Percentiles rank a stretch among this genome's conserved stretches.
These are phyloP conservation scores for Channa argus DNA, from an alignment of 2,113 vertebrate species.

Conservation along the genomic window DNA sequence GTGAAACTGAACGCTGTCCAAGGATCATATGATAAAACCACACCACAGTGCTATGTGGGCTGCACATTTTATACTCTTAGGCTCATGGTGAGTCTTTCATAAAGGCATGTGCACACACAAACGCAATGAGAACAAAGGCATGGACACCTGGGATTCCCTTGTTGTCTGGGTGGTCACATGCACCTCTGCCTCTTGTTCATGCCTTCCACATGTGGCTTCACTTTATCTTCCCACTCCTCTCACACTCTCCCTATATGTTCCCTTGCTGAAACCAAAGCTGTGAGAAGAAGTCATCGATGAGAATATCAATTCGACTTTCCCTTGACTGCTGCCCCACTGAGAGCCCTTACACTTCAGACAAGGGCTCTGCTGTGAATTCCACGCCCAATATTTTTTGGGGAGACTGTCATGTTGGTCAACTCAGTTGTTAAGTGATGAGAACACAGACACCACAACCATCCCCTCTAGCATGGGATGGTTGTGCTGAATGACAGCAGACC, in stretches of 20 bases:
- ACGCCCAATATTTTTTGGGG: not conserved
- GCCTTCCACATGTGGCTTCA: slow-evolving; percentile 81
- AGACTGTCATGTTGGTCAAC: slow-evolving; percentile 19
- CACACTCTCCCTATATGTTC: slow-evolving; percentile 22
- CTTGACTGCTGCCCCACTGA: slow-evolving; percentile 5
- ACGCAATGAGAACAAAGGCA: slow-evolving; percentile 72
- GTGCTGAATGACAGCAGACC: slow-evolving; percentile 19
- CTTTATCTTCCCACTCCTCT: slow-evolving; percentile 70
- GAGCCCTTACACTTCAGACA: slow-evolving; percentile 6
- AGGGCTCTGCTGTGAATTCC: not conserved
- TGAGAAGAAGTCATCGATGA: slow-evolving; percentile 52
- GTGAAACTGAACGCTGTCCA: not conserved
- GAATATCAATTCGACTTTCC: slow-evolving; percentile 11
- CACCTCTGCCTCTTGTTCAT: slow-evolving; percentile 69
- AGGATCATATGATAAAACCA: not conserved
- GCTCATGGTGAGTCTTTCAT: slow-evolving; percentile 28
- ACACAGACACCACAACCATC: slow-evolving; percentile 2
- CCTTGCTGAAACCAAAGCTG: slow-evolving; percentile 35
- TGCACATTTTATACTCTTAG: slow-evolving; percentile 1
- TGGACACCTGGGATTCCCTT: slow-evolving; percentile 78
- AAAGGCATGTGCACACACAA: slow-evolving; percentile 30
- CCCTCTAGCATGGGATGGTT: not conserved
- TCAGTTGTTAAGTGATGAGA: slow-evolving; percentile 20
- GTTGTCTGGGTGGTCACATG: slow-evolving; percentile 79
- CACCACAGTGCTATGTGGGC: not conserved